Evolutionary conservation across 2,797 vertebrate species (phyloP), one percentile per base, ranked within the genome.

Genomic region (Choloepus didactylus): DNA sequence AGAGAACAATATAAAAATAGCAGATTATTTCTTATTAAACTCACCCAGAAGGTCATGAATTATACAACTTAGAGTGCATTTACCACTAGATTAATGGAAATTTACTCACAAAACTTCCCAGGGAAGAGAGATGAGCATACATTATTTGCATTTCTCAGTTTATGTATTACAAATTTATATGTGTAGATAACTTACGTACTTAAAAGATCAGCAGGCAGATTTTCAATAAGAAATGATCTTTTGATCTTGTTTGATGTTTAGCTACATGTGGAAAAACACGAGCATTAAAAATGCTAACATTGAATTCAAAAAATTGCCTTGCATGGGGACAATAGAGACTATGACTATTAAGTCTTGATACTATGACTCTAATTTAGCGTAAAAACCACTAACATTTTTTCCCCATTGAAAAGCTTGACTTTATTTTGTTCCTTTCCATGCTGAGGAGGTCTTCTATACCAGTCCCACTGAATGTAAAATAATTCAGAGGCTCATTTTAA

Each of bases 111-210:
- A 94, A 95, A 94, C 62, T 97, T 29, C 12, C 23, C 76, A 35
- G 84, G 72, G 31, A 97, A 94, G 46, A 95, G n/a, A 94, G 56
- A 96, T 60, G 86, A 94, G 29, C 49, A 89, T 66, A 83, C 69
- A 84, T n/a, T 91, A 87, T 95, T 97, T 93, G 95, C n/a, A 87
- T 97, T 96, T 96, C 85, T 97, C 72, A 93, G 87, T 95, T 96
- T 84, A 73, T 0, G 27, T 69, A 95, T 87, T 95, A 84, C 87
- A 94, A 69, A 89, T 91, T 84, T 96, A 95, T 91, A 70, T 18
- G 83, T 69, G 31, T 91, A 21, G 5, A 73, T 93, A 93, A 73
- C 38, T 85, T 87, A 95, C 81, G 89, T 60, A 79, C 76, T 94
- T 97, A 87, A 87, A 96, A 93, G 38, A 64, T 12, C 9, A 93